Conservation (phyloP, 1,140 invertebrate species). For the Harpegnathos saltator region DNA sequence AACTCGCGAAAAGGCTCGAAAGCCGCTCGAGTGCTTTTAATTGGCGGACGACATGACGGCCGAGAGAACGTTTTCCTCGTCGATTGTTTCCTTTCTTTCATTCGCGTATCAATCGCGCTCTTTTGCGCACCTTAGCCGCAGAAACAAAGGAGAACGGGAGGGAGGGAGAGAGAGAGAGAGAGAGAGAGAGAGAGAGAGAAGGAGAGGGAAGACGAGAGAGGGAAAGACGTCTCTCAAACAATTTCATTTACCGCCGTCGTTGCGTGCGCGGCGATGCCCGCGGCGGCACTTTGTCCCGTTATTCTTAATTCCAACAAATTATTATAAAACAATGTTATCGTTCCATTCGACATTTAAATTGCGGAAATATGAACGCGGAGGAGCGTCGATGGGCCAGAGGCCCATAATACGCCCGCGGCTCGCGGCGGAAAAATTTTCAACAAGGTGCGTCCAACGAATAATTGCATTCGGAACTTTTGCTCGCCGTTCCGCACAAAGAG, state of each 20-base stretch:
- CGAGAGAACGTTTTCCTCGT: background rate
- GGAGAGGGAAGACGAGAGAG: background rate
- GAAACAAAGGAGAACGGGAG: conserved; percentile 1
- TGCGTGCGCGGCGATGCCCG: conserved; percentile 5
- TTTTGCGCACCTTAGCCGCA: background rate
- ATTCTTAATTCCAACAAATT: conserved; percentile 68
- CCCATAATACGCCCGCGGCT: background rate
- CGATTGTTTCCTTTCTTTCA: background rate
- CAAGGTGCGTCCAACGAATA: conserved; percentile 30
- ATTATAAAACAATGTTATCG: conserved; percentile 67
- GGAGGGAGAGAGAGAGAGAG: too few relatives aligned
- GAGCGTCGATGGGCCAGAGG: background rate
- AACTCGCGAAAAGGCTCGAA: too few relatives aligned
- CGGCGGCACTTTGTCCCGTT: conserved; percentile 51
- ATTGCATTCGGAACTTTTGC: conserved; percentile 35
- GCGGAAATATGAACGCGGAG: background rate
- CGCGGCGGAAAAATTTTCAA: conserved; percentile 5
- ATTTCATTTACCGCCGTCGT: conserved; percentile 58
- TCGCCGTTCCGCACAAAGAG: conserved; percentile 9
- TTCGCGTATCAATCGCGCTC: background rate
- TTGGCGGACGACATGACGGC: conserved; percentile 3
- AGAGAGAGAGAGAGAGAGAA: background rate
- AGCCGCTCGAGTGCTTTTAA: background rate
- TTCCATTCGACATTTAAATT: conserved; percentile 58
- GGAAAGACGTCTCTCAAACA: conserved; percentile 45